Evolutionary conservation across 2,113 vertebrate genomes (phyloP).

Genomic region (Gorsachius goisagi): DNA sequence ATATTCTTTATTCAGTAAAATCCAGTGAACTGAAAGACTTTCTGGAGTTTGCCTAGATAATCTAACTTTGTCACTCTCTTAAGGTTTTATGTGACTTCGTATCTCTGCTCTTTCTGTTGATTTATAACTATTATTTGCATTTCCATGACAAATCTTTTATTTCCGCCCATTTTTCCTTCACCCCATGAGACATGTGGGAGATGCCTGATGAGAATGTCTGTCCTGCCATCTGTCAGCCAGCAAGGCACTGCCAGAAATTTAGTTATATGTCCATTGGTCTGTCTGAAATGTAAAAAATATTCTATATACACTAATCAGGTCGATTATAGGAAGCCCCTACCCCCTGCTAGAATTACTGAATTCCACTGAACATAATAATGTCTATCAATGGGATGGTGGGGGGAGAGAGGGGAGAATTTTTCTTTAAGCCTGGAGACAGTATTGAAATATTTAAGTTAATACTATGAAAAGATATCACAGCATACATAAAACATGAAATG

Average conservation of each 20-base stretch:
- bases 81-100: background rate
- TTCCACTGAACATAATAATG: background rate
- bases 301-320: background rate
- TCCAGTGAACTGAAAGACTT: background rate
- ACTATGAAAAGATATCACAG: background rate
- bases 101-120: background rate
- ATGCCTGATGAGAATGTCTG: background rate
- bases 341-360: background rate
- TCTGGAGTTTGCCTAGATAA: background rate
- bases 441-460: conserved; percentile 55
- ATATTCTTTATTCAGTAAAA: background rate
- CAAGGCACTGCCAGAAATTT: background rate
- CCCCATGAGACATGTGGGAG: background rate
- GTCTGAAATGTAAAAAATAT: background rate
- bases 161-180: background rate
- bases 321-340: background rate
- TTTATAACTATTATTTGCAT: background rate
- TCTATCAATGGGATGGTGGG: background rate
- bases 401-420: background rate
- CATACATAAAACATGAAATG: conserved; percentile 44
- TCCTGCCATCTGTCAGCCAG: conserved; percentile 1
- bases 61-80: background rate
- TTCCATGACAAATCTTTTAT: background rate
- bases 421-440: conserved; percentile 8
- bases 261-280: background rate